Base-by-base conservation (phyloP, 2,797 vertebrate genomes). In the Coregonus ussuriensis region DNA sequence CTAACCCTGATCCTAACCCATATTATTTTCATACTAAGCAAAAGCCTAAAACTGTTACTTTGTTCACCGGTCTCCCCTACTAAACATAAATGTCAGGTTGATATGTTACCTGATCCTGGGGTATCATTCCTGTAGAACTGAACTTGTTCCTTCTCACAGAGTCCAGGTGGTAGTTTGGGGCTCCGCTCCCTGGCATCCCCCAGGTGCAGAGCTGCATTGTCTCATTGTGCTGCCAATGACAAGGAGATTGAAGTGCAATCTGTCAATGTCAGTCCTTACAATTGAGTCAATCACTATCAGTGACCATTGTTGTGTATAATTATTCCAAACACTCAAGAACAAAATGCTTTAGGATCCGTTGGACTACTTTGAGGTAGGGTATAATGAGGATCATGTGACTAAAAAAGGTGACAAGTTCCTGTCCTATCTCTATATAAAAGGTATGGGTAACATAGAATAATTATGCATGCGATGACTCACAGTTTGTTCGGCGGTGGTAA, bases 51-150 rank as follows among this genome's bases (percentile, higher is more conserved):
- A 13, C 41, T 47, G 3, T 47, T 13, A 47, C 41, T 47, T 47
- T 47, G 41, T 47, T 13, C 41, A 2, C 41, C 9, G 2, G 41
- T 47, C 9, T 13, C 41, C 41, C 9, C 41, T 47, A 47, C 41
- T 47, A 11, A 47, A 47, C 41, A 47, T 47, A 47, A 47, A 47
- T 2, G 9, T 11, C 9, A 47, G 9, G 41, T 47, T 11, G 41
- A 47, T 47, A 47, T 79, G 79, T 21, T 75, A 89, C 85, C 87
- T 89, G 86, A 74, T 84, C 77, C 29, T 78, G 86, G 51, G 75
- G 71, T 47, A 78, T 62, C 71, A 82, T 83, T 54, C 77, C 77
- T 6, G 84, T 5, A 62, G n/a, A 3, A 13, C 78, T 82, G 56
- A 59, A 78, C 18, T 2, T 75, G 71, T 56, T 86, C 68, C 71